Percentiles rank a stretch among this genome's conserved stretches.
Evolutionary conservation across 2,888 invertebrate species (phyloP).

Genomic region (Drosophila parthenogenetica): DNA sequence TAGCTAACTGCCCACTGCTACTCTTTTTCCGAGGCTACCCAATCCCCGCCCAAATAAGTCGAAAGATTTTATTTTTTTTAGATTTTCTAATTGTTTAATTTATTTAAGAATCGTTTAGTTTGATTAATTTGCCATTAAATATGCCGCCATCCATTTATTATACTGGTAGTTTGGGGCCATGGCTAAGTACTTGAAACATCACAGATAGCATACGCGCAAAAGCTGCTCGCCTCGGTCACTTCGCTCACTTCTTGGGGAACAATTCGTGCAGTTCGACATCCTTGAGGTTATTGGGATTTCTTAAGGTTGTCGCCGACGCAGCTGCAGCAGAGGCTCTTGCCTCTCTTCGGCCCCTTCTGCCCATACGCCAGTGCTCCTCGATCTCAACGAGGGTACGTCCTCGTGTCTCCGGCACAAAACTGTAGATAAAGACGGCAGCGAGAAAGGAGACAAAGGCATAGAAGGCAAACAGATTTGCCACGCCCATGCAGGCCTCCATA

Average conservation of each 20-base stretch:
- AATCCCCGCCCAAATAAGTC: no score
- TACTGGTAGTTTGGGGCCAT: constrained; percentile 51
- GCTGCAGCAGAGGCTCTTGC: constrained; percentile 32
- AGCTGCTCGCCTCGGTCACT: constrained; percentile 32
- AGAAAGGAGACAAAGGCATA: constrained; percentile 88
- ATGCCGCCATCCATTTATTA: constrained; percentile 51
- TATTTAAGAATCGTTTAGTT: constrained; percentile 36
- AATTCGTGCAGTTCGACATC: constrained; percentile 74
- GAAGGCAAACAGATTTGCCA: constrained; percentile 87
- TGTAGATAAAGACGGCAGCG: constrained; percentile 88
- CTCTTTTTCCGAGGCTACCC: no score
- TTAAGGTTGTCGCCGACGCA: constrained; percentile 11
- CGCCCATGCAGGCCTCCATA: constrained; percentile 87
- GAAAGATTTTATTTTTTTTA: neutral
- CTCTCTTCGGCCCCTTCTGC: constrained; percentile 47
- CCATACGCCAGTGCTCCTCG: constrained; percentile 86
- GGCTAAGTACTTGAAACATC: constrained; percentile 74
- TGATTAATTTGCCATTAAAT: constrained; percentile 42
- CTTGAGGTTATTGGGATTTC: constrained; percentile 42
- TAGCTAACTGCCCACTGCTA: no score
- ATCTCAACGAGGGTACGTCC: constrained; percentile 90
- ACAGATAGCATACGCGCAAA: constrained; percentile 60
- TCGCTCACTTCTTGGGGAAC: constrained; percentile 70
- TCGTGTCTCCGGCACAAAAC: constrained; percentile 89
- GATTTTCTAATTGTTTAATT: constrained; percentile 1